Conservation (phyloP, 2,113 vertebrate species). For the Balaeniceps rex region DNA sequence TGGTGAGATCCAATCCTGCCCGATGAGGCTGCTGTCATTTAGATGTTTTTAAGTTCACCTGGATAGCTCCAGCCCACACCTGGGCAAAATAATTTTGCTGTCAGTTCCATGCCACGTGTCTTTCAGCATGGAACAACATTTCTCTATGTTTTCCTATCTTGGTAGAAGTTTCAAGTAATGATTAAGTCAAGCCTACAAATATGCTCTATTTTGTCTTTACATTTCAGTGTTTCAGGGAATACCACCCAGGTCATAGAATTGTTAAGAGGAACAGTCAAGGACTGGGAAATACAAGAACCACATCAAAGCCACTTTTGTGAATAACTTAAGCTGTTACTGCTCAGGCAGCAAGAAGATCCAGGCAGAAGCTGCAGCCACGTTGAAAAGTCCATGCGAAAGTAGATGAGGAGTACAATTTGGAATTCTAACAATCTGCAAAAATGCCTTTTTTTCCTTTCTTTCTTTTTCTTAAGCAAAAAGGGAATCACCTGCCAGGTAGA, state of each 20-base stretch:
- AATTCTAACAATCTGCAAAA: background rate
- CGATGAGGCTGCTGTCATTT: background rate
- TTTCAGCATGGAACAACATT: background rate
- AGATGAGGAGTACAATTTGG: background rate
- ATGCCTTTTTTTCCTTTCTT: background rate
- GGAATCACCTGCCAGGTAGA: background rate
- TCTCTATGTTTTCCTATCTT: background rate
- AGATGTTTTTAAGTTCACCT: background rate
- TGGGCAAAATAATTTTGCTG: background rate
- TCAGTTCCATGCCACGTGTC: background rate
- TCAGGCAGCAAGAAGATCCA: background rate
- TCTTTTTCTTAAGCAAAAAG: background rate
- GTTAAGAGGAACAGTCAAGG: background rate
- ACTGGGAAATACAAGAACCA: background rate
- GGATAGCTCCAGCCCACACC: background rate
- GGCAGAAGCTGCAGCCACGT: background rate
- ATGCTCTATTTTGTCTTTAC: background rate
- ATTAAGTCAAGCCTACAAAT: background rate
- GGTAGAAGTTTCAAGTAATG: background rate
- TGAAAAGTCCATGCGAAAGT: background rate
- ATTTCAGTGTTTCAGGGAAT: background rate
- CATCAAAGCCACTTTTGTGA: background rate
- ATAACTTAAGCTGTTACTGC: background rate
- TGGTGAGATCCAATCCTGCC: background rate
- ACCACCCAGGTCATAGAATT: background rate